phyloP scores from a whole-genome alignment of 2,888 invertebrate species.

The Acleris sparsana region DNA sequence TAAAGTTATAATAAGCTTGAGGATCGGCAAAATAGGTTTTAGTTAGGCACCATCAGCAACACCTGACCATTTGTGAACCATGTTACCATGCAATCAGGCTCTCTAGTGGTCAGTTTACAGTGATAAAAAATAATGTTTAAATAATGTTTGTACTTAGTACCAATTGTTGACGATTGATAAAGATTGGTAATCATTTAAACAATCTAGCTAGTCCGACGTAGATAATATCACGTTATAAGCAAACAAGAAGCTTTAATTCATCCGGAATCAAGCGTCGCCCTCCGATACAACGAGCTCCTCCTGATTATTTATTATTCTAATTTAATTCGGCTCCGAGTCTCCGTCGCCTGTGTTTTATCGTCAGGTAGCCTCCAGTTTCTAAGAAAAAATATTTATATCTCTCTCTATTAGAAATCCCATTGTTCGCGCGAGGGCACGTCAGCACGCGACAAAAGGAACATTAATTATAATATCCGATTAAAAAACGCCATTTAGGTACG shows the following conservation, averaged over 20 bases:
- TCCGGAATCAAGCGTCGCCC: constrained; percentile 44
- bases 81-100: too few species aligned
- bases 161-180: not conserved
- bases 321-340: constrained; percentile 71
- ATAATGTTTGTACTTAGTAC: not conserved
- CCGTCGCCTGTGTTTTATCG: constrained; percentile 79
- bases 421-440: constrained; percentile 82
- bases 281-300: constrained; percentile 57
- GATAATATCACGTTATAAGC: not conserved
- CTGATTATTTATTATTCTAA: constrained; percentile 74
- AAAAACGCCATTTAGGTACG: constrained; percentile 82
- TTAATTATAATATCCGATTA: constrained; percentile 85
- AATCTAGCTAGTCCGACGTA: not conserved
- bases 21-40: constrained; percentile 39
- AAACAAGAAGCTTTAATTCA: constrained; percentile 40
- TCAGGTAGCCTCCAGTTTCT: constrained; percentile 80
- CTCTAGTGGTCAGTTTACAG: too few species aligned
- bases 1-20: constrained; percentile 51
- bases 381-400: constrained; percentile 81
- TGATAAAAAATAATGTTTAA: too few species aligned
- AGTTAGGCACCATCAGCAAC: not conserved
- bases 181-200: not conserved
- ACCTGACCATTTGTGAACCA: too few species aligned
- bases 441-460: constrained; percentile 84
- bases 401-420: constrained; percentile 81